Evolutionary conservation across 2,797 vertebrate species (phyloP), one percentile per base, ranked within the genome.

Genomic region (Scomberomorus guttatus): DNA sequence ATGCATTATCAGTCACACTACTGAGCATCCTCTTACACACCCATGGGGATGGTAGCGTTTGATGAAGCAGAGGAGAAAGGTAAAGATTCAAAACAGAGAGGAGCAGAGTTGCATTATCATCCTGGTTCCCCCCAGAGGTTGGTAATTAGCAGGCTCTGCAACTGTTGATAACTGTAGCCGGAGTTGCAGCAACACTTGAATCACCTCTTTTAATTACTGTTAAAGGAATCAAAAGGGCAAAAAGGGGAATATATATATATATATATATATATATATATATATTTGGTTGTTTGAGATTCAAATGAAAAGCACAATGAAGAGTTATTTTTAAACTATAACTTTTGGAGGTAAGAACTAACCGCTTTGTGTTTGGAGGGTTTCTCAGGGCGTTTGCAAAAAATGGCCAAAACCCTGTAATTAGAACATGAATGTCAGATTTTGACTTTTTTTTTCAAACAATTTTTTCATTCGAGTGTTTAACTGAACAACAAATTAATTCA

Each of bases 401-500:
- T 37, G 25, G 67, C 54, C 29, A 48, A 70, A 75, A 51, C 14
- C 7, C 34, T 76, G 65, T 89, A 84, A 88, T 89, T 74, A 86
- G 22, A 74, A 83, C 72, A 83, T 58, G 54, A 72, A 70, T 29
- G 39, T 73, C 48, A 78, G 65, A 82, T 85, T 87, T 85, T 18
- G 44, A 76, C 80, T 76, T 6, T 37, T 79, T 88, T 86, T 81
- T 80, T 62, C 44, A 80, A 71, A 50, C 70, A 58, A 75, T 70
- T 88, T 73, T 80, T 58, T 75, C 44, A 62, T 69, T 75, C 66
- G 65, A 61, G 57, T 70, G 75, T 79, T 86, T 72, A 78, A 78
- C 67, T 42, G 57, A 90, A 86, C 58, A 77, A 85, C 79, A 89
- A 88, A 92, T 91, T 84, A 86, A 94, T 93, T 92, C 86, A 75